Conservation (phyloP, 2,113 vertebrate species). For the Eulacestoma nigropectus region DNA sequence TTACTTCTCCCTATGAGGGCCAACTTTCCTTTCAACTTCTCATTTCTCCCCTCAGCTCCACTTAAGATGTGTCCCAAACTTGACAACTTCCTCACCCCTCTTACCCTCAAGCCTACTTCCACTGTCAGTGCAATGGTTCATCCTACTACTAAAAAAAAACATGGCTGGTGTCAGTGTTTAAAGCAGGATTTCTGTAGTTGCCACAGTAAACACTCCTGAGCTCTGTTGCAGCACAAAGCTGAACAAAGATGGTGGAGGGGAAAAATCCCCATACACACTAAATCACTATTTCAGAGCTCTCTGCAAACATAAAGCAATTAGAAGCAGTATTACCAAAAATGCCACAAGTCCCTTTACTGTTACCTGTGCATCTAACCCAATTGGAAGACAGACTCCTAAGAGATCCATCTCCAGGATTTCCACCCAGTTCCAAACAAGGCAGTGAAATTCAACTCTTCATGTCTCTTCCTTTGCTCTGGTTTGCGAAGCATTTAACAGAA, state of each 20-base stretch:
- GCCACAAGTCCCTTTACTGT: constrained; percentile 45
- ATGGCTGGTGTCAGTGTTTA: not conserved
- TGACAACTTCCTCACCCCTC: not conserved
- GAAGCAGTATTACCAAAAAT: constrained; percentile 23
- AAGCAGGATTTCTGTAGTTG: not conserved
- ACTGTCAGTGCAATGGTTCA: not conserved
- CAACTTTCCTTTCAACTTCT: constrained; percentile 12
- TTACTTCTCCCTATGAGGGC: not conserved
- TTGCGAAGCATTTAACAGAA: constrained; percentile 60
- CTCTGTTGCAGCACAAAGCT: not conserved
- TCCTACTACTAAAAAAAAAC: not conserved
- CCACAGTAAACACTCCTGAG: not conserved
- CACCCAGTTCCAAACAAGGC: constrained; percentile 63
- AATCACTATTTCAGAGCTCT: not conserved
- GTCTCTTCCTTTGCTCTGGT: constrained; percentile 63
- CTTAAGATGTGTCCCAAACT: not conserved
- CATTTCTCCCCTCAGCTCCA: not conserved
- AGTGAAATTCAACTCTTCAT: constrained; percentile 67
- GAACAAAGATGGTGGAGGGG: not conserved
- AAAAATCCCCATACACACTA: not conserved
- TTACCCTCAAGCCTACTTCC: not conserved
- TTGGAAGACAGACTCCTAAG: constrained; percentile 62
- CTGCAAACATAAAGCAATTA: not conserved
- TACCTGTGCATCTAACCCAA: constrained; percentile 59
- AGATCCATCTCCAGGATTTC: constrained; percentile 66